Evolutionary conservation across 2,113 vertebrate species (phyloP).

Genomic region (Sapajus apella): DNA sequence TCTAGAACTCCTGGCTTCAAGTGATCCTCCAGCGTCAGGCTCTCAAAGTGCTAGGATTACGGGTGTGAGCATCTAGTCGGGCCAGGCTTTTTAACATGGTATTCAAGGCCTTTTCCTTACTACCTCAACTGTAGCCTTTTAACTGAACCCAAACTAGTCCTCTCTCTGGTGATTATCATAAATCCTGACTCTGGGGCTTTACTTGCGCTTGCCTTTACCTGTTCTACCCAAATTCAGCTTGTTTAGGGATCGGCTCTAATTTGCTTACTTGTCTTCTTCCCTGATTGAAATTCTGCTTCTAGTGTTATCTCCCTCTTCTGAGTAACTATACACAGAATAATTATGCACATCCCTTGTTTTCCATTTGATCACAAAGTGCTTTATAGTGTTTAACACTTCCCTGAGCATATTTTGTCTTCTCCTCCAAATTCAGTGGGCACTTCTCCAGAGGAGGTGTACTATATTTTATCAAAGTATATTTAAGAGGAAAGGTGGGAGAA

Average conservation of each 20-base stretch:
- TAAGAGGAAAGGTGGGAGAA: background rate
- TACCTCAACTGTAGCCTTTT: background rate
- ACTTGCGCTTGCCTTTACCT: background rate
- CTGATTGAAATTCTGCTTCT: background rate
- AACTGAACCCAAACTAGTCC: background rate
- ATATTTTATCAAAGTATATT: background rate
- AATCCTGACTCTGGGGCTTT: background rate
- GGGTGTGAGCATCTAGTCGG: too few relatives aligned
- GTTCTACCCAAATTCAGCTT: background rate
- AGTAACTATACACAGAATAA: background rate
- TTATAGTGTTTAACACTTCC: background rate
- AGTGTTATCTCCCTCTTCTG: background rate
- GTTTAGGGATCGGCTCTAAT: background rate
- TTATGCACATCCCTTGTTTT: background rate
- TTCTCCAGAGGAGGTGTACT: background rate
- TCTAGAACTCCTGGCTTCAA: too few relatives aligned
- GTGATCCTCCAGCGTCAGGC: too few relatives aligned
- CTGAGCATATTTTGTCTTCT: background rate
- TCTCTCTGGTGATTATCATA: background rate
- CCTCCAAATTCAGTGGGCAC: background rate
- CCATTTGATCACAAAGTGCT: background rate
- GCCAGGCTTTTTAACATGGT: background rate
- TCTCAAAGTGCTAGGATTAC: too few relatives aligned
- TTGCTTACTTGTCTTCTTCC: background rate
- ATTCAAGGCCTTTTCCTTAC: background rate